These are phyloP conservation scores for Amblyraja radiata DNA, from an alignment of 2,797 vertebrate genomes.

Conservation along the genomic window DNA sequence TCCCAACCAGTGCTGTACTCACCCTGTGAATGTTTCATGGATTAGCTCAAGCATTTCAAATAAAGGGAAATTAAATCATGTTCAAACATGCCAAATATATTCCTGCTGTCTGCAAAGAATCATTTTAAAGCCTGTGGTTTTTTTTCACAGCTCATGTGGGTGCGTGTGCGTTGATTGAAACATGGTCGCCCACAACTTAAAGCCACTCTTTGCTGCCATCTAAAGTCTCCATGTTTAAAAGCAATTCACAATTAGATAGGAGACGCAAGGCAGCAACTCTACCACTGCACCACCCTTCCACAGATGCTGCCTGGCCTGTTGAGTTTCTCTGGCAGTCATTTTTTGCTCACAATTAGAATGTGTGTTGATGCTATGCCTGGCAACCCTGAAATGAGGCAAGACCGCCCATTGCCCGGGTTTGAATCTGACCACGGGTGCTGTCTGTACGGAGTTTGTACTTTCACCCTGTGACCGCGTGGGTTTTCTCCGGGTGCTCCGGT, in stretches of 20 bases:
- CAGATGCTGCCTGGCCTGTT: too few relatives aligned
- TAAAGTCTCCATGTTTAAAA: background rate
- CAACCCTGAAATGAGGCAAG: too few relatives aligned
- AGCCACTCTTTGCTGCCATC: constrained; percentile 23
- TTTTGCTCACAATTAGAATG: background rate
- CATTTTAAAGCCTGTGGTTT: background rate
- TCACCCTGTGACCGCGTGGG: too few relatives aligned
- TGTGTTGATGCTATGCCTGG: background rate
- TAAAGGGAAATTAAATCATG: background rate
- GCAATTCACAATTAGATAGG: background rate
- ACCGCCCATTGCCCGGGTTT: too few relatives aligned
- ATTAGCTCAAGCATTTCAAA: background rate
- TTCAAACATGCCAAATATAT: too few relatives aligned
- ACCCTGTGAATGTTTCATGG: background rate
- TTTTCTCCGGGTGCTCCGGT: too few relatives aligned
- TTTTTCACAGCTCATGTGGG: background rate
- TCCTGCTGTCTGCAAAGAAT: background rate
- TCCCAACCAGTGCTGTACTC: background rate
- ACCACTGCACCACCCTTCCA: too few relatives aligned
- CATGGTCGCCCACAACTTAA: background rate
- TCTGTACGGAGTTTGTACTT: too few relatives aligned
- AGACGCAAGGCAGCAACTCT: too few relatives aligned
- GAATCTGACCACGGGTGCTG: too few relatives aligned
- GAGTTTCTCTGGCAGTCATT: too few relatives aligned
- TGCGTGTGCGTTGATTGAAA: background rate